Evolutionary conservation across 2,888 invertebrate species (phyloP), one percentile per base, ranked within the genome.

Genomic region (Galeruca laticollis): DNA sequence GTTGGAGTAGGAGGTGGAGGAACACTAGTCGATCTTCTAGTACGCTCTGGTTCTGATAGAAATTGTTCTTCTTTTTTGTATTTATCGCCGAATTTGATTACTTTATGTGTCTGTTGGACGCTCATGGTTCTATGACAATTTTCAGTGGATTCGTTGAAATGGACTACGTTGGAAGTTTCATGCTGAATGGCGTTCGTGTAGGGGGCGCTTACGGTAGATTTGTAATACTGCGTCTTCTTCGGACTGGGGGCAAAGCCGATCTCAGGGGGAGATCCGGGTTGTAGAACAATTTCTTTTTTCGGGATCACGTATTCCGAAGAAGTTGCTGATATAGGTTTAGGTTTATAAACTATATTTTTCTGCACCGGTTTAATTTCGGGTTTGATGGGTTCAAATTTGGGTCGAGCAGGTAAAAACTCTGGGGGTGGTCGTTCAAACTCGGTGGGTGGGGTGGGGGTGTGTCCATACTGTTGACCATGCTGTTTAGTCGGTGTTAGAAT

Each of bases 131-230:
- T 87, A 76, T 90, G 88, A 33, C 89, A 89, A 40, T 87, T 89
- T 78, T 91, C 90, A 6, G 90, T 90, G 0, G 91, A 89, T 79
- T 92, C 92, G 73, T 91, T 89, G 87, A 92, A 91, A 77, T 90
- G 89, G 82, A 92, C 89, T n/a, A 89, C 88, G 77, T 92, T 92
- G 65, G 90, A 91, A 2, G 89, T 90, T 83, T 92, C 91, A 0
- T 90, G 90, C 59, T 90, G 91, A 60, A 91, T 86, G 0, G 91
- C 90, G 75, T 88, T 89, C 62, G 90, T 90, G 79, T 87, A 86
- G 0, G 89, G 90, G 13, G 87, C 83, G 11, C 89, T 88, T 0
- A 89, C 87, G 13, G 88, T 87, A 0, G 89, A 88, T 70, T 87
- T 76, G 57, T 88, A 89, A 84, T 84, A 89, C 84, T 86, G 88